These are phyloP conservation scores for Stramonita haemastoma DNA, from an alignment of 2,888 invertebrate species.

Conservation along the genomic window DNA sequence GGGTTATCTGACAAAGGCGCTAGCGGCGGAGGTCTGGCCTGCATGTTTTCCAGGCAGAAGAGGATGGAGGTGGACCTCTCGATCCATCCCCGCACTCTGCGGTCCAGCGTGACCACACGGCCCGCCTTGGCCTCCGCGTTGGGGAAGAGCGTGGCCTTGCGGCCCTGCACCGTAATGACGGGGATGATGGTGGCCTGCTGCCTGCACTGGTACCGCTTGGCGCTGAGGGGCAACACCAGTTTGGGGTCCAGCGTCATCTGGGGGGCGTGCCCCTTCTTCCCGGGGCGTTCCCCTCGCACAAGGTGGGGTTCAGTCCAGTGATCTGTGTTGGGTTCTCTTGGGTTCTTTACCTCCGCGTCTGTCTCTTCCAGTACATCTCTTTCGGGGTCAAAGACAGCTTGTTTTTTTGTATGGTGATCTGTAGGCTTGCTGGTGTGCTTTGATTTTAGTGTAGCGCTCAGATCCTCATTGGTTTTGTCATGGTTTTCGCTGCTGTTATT, in stretches of 20 bases:
- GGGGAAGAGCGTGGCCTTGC: conserved; percentile 42
- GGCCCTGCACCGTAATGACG: conserved; percentile 38
- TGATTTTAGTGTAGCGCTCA: not conserved
- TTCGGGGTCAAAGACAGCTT: too few species aligned
- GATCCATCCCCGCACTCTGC: conserved; percentile 5
- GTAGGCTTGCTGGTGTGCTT: not conserved
- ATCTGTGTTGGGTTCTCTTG: not conserved
- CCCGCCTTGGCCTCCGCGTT: conserved; percentile 42
- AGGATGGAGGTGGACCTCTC: conserved; percentile 30
- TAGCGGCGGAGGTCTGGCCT: not conserved
- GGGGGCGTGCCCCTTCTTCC: conserved; percentile 25
- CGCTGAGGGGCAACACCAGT: conserved; percentile 38
- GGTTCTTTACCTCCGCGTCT: not conserved
- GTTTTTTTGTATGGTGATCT: not conserved
- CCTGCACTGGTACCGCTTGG: conserved; percentile 18
- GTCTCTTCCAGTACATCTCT: too few species aligned
- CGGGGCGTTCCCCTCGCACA: not conserved
- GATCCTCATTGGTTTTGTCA: not conserved
- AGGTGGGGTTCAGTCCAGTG: not conserved
- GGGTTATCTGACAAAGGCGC: not conserved
- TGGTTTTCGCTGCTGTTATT: not conserved
- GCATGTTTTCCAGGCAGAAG: not conserved
- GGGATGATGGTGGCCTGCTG: conserved; percentile 42
- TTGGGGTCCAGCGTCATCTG: conserved; percentile 43
- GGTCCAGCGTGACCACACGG: conserved; percentile 27